Evolutionary conservation across 2,888 invertebrate species (phyloP).

Genomic region (Pandemis corylana): DNA sequence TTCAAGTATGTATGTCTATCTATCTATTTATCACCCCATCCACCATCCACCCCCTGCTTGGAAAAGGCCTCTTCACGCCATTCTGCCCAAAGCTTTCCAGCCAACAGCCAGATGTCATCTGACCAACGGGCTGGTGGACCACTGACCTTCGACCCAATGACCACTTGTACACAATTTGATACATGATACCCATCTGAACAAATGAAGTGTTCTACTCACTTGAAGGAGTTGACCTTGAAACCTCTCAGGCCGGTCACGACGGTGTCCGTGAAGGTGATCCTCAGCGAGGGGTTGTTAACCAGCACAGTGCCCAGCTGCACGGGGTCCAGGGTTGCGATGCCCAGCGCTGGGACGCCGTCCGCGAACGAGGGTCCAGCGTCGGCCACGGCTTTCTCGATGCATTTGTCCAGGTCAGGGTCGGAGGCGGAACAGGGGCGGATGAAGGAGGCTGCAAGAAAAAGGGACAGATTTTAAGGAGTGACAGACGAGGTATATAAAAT

Average conservation of each 20-base stretch:
- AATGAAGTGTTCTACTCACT: conserved; percentile 59
- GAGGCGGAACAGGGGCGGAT: conserved; percentile 76
- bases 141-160: too few relatives aligned
- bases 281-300: conserved; percentile 74
- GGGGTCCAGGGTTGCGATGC: conserved; percentile 79
- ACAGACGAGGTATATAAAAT: too few relatives aligned
- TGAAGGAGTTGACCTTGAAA: conserved; percentile 70
- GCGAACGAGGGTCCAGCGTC: conserved; percentile 67
- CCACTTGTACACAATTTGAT: too few relatives aligned
- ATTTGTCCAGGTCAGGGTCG: conserved; percentile 72
- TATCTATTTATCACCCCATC: too few relatives aligned
- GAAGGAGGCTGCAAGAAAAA: conserved; percentile 71
- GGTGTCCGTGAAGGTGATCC: conserved; percentile 75
- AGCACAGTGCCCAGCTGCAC: conserved; percentile 74
- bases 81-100: too few relatives aligned
- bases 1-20: too few relatives aligned
- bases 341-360: conserved; percentile 77
- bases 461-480: neutral
- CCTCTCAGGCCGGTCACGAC: conserved; percentile 75
- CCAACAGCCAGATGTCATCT: too few relatives aligned
- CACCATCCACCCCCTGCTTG: too few relatives aligned
- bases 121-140: too few relatives aligned
- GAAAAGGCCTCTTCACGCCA: too few relatives aligned
- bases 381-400: conserved; percentile 66
- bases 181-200: too few relatives aligned